These are phyloP conservation scores for Trichogramma evanescens DNA, from an alignment of 2,888 invertebrate species.

Conservation along the genomic window DNA sequence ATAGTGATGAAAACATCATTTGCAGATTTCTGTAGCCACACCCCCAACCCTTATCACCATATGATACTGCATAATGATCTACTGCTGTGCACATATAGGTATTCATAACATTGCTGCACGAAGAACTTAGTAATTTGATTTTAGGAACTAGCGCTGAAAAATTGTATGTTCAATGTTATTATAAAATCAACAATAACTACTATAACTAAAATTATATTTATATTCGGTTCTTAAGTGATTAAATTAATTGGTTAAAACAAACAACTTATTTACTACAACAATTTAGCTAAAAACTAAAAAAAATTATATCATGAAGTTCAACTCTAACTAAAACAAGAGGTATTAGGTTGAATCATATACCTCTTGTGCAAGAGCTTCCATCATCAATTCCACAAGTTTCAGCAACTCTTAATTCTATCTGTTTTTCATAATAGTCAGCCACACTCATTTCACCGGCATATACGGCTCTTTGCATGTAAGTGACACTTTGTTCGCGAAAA, in stretches of 20 bases:
- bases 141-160: conserved; percentile 47
- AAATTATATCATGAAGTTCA: too few relatives aligned
- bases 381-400: conserved; percentile 76
- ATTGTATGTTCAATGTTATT: conserved; percentile 1
- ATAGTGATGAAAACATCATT: conserved; percentile 80
- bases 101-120: conserved; percentile 55
- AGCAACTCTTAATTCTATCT: conserved; percentile 67
- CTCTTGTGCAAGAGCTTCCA: conserved; percentile 73
- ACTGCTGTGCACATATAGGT: conserved; percentile 72
- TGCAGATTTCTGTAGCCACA: conserved; percentile 89
- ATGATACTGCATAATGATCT: conserved; percentile 81
- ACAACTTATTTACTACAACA: too few relatives aligned
- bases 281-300: too few relatives aligned
- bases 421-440: conserved; percentile 77
- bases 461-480: conserved; percentile 75
- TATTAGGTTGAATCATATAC: conserved; percentile 42
- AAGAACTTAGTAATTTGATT: conserved; percentile 49
- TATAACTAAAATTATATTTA: not conserved
- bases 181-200: not conserved
- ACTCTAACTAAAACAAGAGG: too few relatives aligned
- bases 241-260: not conserved
- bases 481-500: conserved; percentile 69
- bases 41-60: conserved; percentile 87
- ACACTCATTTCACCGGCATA: conserved; percentile 80
- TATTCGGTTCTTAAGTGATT: too few relatives aligned